Evolutionary conservation across 2,888 invertebrate genomes (phyloP).

Genomic region (Dicranocentrus wangi): DNA sequence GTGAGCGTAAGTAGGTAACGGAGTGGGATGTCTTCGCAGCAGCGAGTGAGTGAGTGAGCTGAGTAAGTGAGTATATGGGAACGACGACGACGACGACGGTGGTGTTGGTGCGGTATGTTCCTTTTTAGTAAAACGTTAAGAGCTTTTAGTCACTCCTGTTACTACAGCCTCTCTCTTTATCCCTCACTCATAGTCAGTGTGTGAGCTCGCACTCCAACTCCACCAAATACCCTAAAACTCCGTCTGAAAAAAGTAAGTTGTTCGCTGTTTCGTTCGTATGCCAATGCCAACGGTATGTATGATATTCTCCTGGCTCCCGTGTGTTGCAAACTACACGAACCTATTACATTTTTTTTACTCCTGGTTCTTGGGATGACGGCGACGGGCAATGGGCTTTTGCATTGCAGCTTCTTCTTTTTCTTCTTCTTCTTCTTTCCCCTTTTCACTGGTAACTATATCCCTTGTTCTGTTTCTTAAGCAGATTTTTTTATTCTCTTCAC

Average conservation of each 20-base stretch:
- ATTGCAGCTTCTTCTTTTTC: too few species aligned
- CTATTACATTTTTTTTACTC: not conserved
- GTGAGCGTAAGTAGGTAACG: constrained; percentile 28
- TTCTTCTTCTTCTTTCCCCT: too few species aligned
- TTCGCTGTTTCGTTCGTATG: not conserved
- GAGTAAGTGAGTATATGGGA: not conserved
- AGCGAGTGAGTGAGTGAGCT: constrained; percentile 8
- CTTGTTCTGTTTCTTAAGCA: not conserved
- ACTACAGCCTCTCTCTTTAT: not conserved
- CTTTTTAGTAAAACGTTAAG: not conserved
- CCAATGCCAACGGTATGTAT: not conserved
- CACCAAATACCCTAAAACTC: not conserved
- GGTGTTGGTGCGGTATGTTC: not conserved
- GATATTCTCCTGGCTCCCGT: not conserved
- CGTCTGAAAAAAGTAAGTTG: too few species aligned
- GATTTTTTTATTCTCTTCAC: not conserved
- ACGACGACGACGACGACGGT: constrained; percentile 6
- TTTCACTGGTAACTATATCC: too few species aligned
- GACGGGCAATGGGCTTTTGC: too few species aligned
- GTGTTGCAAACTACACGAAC: not conserved
- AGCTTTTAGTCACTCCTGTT: not conserved
- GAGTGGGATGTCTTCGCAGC: not conserved
- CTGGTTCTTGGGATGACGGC: not conserved
- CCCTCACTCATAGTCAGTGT: not conserved
- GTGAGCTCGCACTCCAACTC: not conserved